Base-by-base conservation (phyloP, 2,797 vertebrate species). In the Mormyrus proboscirostris region DNA sequence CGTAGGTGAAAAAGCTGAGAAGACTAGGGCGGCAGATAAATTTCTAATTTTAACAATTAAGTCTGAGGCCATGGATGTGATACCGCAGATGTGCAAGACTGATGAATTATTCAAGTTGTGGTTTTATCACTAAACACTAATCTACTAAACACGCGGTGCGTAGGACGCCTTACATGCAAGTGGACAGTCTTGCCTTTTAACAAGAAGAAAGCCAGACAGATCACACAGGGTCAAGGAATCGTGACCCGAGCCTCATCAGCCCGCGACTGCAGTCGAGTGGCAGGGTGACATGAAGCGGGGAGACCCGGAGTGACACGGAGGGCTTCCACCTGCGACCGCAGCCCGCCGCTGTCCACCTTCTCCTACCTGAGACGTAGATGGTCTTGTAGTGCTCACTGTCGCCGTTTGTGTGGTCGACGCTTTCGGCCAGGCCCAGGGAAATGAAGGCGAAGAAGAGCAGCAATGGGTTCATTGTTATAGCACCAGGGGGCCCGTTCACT, bases 361-460 rank as follows among this genome's bases (percentile, higher is more conserved):
- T 84, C 96, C 95, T 97, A 99, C 98, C 98, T 95, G 95, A 95
- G 91, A 98, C 95, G 88, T 98, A 98, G 94, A 98, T 96, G 93
- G 97, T 97, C 93, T 96, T 96, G 89, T 97, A 96, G 91, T 94
- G 94, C 89, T 96, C 95, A 94, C 96, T 93, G 3, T 95, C 93
- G 44, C 96, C 96, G 89, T 96, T 96, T 89, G 95, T 96, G 16
- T 92, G 88, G 90, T 96, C 94, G 88, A 95, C 94, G 92, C 90
- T 95, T 87, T 96, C 95, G 90, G 97, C 97, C 92, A 94, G 94
- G 89, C 95, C 97, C 94, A 96, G 90, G 41, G 97, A 96, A 92
- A 98, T 92, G 93, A 99, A 93, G 93, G 96, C 95, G 92, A 97
- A 95, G 92, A 97, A 95, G 90, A 98, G 94, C 93, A 98, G 95